A percentile compares a stretch with the other conserved stretches of the same genome.
Evolutionary conservation across 2,113 vertebrate species (phyloP).

Genomic region (Gasterosteus nipponicus): DNA sequence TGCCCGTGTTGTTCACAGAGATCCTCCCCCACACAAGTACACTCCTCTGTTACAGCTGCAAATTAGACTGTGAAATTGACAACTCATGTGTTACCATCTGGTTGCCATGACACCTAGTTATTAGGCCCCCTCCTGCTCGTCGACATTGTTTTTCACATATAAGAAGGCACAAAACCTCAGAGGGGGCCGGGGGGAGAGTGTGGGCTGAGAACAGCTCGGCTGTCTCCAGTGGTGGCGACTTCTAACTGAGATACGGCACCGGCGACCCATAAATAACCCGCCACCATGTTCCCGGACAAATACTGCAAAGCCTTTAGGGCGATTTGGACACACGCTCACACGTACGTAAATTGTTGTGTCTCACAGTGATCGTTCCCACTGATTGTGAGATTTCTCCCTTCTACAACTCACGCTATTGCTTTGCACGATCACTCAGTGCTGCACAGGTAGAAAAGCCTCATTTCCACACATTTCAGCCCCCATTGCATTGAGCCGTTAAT

Average conservation of each 20-base stretch:
- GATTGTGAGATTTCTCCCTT: constrained; percentile 12
- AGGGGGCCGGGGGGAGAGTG: constrained; percentile 10
- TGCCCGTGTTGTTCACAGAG: constrained; percentile 30
- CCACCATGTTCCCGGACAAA: constrained; percentile 7
- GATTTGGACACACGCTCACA: too few species aligned
- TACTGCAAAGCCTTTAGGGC: not conserved
- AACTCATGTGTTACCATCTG: constrained; percentile 73
- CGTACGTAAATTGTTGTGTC: not conserved
- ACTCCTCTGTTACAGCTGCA: constrained; percentile 68
- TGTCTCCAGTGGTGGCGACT: constrained; percentile 11
- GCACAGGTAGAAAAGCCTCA: constrained; percentile 33
- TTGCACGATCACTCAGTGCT: constrained; percentile 26
- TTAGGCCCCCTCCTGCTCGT: constrained; percentile 50
- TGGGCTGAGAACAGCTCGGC: constrained; percentile 24
- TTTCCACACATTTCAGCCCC: constrained; percentile 30
- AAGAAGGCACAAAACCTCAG: constrained; percentile 34
- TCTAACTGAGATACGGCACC: constrained; percentile 25
- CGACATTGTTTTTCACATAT: constrained; percentile 53
- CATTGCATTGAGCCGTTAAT: constrained; percentile 52
- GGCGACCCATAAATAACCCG: not conserved
- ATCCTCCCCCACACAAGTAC: constrained; percentile 27
- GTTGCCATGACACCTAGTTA: constrained; percentile 79
- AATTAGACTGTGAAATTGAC: constrained; percentile 82
- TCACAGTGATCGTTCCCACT: not conserved
- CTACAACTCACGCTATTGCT: constrained; percentile 29